A percentile compares a stretch with the other conserved stretches of the same genome.
phyloP scores from a whole-genome alignment of 2,888 invertebrate species.

The Calliopum simillimum region DNA sequence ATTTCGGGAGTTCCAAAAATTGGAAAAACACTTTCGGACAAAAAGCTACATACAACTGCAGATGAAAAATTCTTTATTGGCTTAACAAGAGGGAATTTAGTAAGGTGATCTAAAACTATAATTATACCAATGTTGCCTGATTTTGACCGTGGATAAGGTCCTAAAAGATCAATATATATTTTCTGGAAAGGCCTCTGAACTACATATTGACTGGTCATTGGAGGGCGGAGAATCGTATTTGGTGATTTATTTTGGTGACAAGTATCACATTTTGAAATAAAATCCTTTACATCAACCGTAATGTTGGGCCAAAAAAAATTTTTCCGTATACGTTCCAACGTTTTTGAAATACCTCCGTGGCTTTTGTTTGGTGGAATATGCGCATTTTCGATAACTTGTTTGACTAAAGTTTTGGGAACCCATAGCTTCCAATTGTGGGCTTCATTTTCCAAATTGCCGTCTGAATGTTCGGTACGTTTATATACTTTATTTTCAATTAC shows the following conservation, averaged over 20 bases:
- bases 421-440: conserved; percentile 32
- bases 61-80: conserved; percentile 38
- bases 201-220: conserved; percentile 14
- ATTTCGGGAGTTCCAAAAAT: conserved; percentile 35
- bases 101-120: conserved; percentile 36
- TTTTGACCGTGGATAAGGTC: conserved; percentile 38
- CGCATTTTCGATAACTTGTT: conserved; percentile 18
- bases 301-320: too few relatives aligned
- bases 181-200: too few relatives aligned
- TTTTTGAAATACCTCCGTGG: conserved; percentile 34
- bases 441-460: too few relatives aligned
- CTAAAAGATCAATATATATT: conserved; percentile 36
- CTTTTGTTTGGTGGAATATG: conserved; percentile 31
- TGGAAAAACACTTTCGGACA: conserved; percentile 35
- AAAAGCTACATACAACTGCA: conserved; percentile 24
- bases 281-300: too few relatives aligned
- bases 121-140: conserved; percentile 38
- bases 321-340: conserved; percentile 30
- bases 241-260: conserved; percentile 30
- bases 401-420: conserved; percentile 24
- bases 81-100: conserved; percentile 34
- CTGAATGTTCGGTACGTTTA: too few relatives aligned
- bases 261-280: conserved; percentile 14
- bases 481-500: too few relatives aligned
- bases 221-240: conserved; percentile 23